These are phyloP conservation scores for Thunnus albacares DNA, from an alignment of 2,797 vertebrate species.

Conservation along the genomic window DNA sequence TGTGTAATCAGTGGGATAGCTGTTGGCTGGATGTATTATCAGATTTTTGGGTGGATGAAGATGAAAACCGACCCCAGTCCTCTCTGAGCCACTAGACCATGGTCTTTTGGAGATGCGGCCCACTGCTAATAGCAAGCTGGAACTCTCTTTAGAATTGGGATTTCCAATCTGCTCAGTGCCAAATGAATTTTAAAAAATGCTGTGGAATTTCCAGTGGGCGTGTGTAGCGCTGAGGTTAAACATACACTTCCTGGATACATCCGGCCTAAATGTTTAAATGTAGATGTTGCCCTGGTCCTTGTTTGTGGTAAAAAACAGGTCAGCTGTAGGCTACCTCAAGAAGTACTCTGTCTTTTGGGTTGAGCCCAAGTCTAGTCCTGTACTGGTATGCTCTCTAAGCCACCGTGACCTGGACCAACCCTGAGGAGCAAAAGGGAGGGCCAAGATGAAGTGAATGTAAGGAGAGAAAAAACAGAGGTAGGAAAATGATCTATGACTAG, in stretches of 20 bases:
- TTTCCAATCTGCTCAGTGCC: constrained; percentile 33
- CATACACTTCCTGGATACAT: constrained; percentile 19
- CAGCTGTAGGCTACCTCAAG: constrained; percentile 11
- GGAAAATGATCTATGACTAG: constrained; percentile 42
- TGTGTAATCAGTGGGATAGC: constrained; percentile 30
- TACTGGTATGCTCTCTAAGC: constrained; percentile 47
- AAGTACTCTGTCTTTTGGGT: constrained; percentile 22
- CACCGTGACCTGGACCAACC: constrained; percentile 53
- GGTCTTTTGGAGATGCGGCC: constrained; percentile 39
- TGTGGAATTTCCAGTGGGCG: constrained; percentile 9
- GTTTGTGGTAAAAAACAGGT: constrained; percentile 16
- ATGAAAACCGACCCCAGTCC: constrained; percentile 57
- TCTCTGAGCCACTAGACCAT: constrained; percentile 39
- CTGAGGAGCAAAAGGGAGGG: constrained; percentile 15
- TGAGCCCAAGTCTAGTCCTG: constrained; percentile 42
- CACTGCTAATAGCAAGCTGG: constrained; percentile 26
- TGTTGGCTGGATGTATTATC: constrained; percentile 52
- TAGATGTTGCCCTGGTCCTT: neutral
- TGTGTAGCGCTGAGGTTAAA: neutral
- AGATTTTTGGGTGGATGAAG: constrained; percentile 52
- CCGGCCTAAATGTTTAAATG: neutral
- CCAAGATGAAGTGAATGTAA: constrained; percentile 27
- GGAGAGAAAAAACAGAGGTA: constrained; percentile 13
- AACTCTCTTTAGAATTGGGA: constrained; percentile 42
- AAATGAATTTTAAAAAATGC: constrained; percentile 6